Evolutionary conservation across 1,140 invertebrate species (phyloP), one percentile per base, ranked within the genome.

Genomic region (Anoplophora glabripennis): DNA sequence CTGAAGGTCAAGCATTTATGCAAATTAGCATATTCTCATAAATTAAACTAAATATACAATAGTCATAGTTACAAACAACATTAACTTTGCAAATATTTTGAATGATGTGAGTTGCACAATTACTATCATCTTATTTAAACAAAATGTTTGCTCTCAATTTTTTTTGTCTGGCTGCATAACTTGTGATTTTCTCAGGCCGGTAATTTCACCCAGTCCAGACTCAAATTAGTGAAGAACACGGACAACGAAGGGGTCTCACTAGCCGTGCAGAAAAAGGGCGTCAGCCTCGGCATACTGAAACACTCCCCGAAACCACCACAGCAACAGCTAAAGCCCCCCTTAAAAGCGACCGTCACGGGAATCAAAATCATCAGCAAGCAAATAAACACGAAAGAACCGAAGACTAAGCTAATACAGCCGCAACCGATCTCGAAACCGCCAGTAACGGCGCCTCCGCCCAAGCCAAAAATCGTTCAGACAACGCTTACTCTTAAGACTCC

Each of bases 181-280:
- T n/a, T 28, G 21, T 47, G 9, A 18, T 51, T 45, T 52, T 61
- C 58, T 49, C 28, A 70, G 62, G 33, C 61, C 11, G 57, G 58
- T 28, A 60, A 63, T 36, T 46, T 70, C 8, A 64, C 67, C 7
- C 74, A 73, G 53, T 72, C 74, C 7, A 74, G 73, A 57, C 46
- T 76, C 7, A 73, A 74, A 65, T 12, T 75, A 7, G 53, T 76
- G 1, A 76, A 74, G 60, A 75, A 74, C 58, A 33, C 59, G 7
- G 58, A 63, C 35, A 67, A 71, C 56, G 57, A 68, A n/a, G 72
- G 72, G 8, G 69, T 71, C 0, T 72, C 72, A 0, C 48, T 74
- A 18, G 68, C 69, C 0, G 51, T 74, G n/a, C 63, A 72, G 34
- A 67, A 69, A 49, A 74, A 69, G 53, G 70, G 68, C 7, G 64